Conservation (phyloP, 37 sponge, comb jelly and placozoan species). For the Amphimedon queenslandica region DNA sequence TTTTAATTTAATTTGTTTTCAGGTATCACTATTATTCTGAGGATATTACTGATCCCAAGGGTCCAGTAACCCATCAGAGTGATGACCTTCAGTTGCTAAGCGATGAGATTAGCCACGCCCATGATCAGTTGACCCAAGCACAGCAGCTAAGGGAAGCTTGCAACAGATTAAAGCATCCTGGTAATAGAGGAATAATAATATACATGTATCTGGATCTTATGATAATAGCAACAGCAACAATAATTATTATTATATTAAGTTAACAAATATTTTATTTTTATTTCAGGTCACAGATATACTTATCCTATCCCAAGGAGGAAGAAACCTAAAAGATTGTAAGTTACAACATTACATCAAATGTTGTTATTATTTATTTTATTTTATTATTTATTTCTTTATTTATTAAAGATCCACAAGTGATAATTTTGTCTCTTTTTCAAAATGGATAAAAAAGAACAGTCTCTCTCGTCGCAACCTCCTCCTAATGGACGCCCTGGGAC, state of each 20-base stretch:
- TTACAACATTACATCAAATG: too few species aligned
- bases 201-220: too few species aligned
- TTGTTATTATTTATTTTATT: background rate
- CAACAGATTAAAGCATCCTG: background rate
- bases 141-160: conserved; percentile 49
- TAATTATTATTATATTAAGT: too few species aligned
- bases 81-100: conserved; percentile 40
- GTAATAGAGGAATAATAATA: too few species aligned
- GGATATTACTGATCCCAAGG: conserved; percentile 37
- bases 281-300: too few species aligned
- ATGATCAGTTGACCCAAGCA: conserved; percentile 36
- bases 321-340: background rate
- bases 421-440: conserved; percentile 5
- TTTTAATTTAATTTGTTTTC: too few species aligned
- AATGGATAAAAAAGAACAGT: conserved; percentile 72
- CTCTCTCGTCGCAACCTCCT: conserved; percentile 60
- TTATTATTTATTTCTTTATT: background rate
- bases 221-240: too few species aligned
- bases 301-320: background rate
- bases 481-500: conserved; percentile 79
- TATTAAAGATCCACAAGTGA: background rate
- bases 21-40: conserved; percentile 63
- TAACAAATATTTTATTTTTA: too few species aligned
- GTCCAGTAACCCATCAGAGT: conserved; percentile 64
- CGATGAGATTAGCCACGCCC: conserved; percentile 31